Percentiles rank a stretch among this genome's conserved stretches.
Conservation (phyloP, 2,797 vertebrate genomes). For the Anabacerthia variegaticeps region DNA sequence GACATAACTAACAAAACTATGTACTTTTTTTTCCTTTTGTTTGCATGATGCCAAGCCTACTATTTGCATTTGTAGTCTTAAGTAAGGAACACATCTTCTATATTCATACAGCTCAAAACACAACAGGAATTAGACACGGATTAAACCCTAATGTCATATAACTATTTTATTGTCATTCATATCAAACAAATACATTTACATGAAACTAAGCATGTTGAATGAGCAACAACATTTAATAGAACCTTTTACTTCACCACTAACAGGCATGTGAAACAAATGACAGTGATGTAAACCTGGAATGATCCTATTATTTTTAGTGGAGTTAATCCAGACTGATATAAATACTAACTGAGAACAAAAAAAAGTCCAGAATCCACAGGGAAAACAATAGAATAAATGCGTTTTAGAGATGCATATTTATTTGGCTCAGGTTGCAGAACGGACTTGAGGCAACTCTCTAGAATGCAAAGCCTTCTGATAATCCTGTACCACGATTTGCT, state of each 20-base stretch:
- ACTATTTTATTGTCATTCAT: background rate
- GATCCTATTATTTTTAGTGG: background rate
- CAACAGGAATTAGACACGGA: background rate
- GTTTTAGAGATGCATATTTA: background rate
- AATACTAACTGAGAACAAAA: background rate
- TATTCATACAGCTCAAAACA: background rate
- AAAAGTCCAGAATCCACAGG: background rate
- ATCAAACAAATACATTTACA: background rate
- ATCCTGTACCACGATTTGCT: background rate
- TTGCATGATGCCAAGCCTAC: background rate
- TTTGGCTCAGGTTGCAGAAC: background rate
- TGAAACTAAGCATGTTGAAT: background rate
- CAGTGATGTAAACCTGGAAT: background rate
- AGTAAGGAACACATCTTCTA: background rate
- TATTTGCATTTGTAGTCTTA: background rate
- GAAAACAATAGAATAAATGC: background rate
- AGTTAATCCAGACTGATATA: background rate
- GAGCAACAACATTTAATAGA: background rate
- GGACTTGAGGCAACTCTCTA: background rate
- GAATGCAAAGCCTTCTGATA: background rate
- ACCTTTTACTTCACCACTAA: background rate
- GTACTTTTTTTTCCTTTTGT: background rate
- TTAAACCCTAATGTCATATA: background rate
- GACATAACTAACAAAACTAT: background rate
- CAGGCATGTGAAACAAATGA: background rate